phyloP scores from a whole-genome alignment of 2,888 invertebrate species.

The Drosophila suboccidentalis region DNA sequence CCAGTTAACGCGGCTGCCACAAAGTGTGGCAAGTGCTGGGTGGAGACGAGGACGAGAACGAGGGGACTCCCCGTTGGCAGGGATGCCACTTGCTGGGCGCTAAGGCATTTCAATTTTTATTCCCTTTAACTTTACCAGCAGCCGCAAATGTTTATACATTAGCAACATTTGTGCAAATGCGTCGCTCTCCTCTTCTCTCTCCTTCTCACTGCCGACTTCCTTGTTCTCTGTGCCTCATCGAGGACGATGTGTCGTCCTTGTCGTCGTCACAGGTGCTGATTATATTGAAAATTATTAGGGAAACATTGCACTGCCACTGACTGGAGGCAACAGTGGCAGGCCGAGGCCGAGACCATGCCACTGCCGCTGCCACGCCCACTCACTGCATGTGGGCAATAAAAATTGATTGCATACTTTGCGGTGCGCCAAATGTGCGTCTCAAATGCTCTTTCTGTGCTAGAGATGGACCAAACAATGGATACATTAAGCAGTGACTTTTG shows the following conservation, averaged over 20 bases:
- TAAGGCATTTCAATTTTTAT: constrained; percentile 63
- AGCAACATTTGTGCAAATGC: constrained; percentile 74
- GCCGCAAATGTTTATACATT: constrained; percentile 77
- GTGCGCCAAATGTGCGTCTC: constrained; percentile 60
- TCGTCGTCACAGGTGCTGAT: constrained; percentile 76
- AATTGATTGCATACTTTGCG: constrained; percentile 78
- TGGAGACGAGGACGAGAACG: background rate
- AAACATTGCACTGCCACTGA: constrained; percentile 64
- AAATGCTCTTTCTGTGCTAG: constrained; percentile 1
- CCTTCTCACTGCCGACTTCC: too few species aligned
- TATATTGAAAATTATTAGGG: constrained; percentile 79
- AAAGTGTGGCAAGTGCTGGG: constrained; percentile 42
- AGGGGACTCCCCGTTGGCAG: constrained; percentile 12
- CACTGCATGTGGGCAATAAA: constrained; percentile 73
- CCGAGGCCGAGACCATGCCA: background rate
- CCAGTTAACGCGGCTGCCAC: constrained; percentile 28
- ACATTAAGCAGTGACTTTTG: background rate
- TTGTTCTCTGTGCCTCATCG: background rate
- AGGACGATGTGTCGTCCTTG: constrained; percentile 19
- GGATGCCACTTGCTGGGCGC: constrained; percentile 32
- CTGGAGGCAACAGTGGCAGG: constrained; percentile 5
- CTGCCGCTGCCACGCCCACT: constrained; percentile 21
- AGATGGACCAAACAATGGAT: constrained; percentile 8
- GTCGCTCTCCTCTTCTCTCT: constrained; percentile 10
- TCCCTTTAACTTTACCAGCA: constrained; percentile 40